These are phyloP conservation scores for Cebidichthys violaceus DNA, from an alignment of 2,113 vertebrate species.

Conservation along the genomic window DNA sequence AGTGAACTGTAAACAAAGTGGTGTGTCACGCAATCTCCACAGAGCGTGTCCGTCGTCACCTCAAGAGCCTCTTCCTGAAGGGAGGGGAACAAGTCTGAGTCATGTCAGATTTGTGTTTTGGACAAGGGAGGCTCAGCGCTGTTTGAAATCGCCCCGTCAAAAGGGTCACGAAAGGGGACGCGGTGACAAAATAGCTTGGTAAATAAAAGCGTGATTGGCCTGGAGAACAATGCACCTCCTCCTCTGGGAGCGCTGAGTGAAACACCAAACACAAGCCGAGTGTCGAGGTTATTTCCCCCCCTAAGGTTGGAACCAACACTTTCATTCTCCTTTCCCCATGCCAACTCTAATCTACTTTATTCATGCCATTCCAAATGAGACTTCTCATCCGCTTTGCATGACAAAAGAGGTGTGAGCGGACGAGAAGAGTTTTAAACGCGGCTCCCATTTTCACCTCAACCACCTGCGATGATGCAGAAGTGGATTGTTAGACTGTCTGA, in stretches of 20 bases:
- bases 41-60: conserved; percentile 9
- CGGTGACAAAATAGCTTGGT: conserved; percentile 51
- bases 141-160: conserved; percentile 27
- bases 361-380: conserved; percentile 58
- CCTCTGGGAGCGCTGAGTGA: conserved; percentile 46
- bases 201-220: conserved; percentile 49
- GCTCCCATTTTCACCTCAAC: conserved; percentile 67
- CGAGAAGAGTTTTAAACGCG: conserved; percentile 50
- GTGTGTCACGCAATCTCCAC: conserved; percentile 6
- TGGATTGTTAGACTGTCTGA: conserved; percentile 40
- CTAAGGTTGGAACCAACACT: conserved; percentile 37
- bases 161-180: conserved; percentile 46
- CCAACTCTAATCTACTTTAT: conserved; percentile 45
- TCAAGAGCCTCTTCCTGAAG: conserved; percentile 10
- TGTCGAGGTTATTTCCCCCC: conserved; percentile 53
- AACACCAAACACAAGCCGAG: conserved; percentile 49
- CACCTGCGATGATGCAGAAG: conserved; percentile 27
- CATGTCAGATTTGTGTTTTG: conserved; percentile 46
- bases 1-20: conserved; percentile 33
- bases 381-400: conserved; percentile 45
- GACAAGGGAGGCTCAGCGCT: conserved; percentile 10
- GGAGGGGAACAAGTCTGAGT: conserved; percentile 25
- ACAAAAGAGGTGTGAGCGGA: too few species aligned
- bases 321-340: conserved; percentile 43
- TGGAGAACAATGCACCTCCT: conserved; percentile 33